Base-by-base conservation (phyloP, 37 sponge, comb jelly and placozoan species). In the Halisarca cf. caerulea region DNA sequence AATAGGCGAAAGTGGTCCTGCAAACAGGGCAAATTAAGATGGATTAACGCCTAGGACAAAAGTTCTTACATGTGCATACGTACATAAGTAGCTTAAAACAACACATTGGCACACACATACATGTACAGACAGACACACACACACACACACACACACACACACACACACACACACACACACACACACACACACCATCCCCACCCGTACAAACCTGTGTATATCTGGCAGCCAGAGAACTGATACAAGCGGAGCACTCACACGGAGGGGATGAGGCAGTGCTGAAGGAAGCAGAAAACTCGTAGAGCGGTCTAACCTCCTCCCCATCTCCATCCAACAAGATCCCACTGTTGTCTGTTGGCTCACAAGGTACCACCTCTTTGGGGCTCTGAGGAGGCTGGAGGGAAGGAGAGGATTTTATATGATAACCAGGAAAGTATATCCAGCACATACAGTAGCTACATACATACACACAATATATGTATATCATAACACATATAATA, bases 211-310 rank as follows among this genome's bases (percentile, higher is more conserved):
- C 92, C 35, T 69, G 69, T 66, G 69, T 71, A 36, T 87, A 38
- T 21, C 40, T 60, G 14, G 92, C 86, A 15, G 92, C 92, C 43
- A 88, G 44, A 11, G 92, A 89, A 0, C 92, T 85, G 6, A 92
- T 64, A 79, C 92, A 92, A 21, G 89, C 92, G 1, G 89, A 86
- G 64, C 92, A 92, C 62, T 88, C 86, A 82, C 92, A 92, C 1
- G 88, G 58, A 55, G 57, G 17, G n/a, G 51, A 47, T 11, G 51
- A 47, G 51, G 9, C 11, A 11, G 6, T 47, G 11, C 36, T 74
- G 42, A 15, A 33, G 36, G 24, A 8, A n/a, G 42, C 2, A 8
- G 77, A n/a, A 15, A 74, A 8, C 45, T 74, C 77, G 25, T 74
- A 74, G 7, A 74, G 77, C 18, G 77, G 77, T 21, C 36, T 74